Conservation (phyloP, 2,888 invertebrate genomes). For the Diarsia brunnea region DNA sequence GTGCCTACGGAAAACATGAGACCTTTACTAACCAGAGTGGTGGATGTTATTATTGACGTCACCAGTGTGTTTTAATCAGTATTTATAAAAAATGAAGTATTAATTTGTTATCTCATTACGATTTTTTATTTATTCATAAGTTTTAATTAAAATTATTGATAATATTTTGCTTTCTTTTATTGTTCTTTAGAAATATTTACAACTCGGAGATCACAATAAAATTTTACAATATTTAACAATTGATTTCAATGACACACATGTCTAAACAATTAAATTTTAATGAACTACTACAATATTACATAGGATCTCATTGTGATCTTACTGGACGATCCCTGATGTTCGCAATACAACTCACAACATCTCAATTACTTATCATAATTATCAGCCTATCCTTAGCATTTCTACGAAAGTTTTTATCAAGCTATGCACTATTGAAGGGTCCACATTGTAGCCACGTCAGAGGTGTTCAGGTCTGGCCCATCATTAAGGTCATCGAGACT, state of each 20-base stretch:
- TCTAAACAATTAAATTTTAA: slow-evolving; percentile 8
- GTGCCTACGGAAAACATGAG: slow-evolving; percentile 81
- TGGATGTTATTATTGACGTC: slow-evolving; percentile 82
- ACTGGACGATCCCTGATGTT: background rate
- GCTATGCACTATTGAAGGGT: slow-evolving; percentile 69
- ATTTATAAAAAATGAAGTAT: slow-evolving; percentile 43
- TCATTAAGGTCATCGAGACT: slow-evolving; percentile 84
- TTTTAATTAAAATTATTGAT: slow-evolving; percentile 54
- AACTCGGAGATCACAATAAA: background rate
- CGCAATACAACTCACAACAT: background rate
- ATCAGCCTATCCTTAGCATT: background rate
- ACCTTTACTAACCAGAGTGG: slow-evolving; percentile 84
- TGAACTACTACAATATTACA: background rate
- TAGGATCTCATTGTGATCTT: background rate
- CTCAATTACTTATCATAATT: no score
- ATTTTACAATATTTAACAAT: background rate
- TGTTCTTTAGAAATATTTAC: background rate
- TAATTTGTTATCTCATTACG: slow-evolving; percentile 49
- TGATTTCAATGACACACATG: background rate
- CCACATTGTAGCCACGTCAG: slow-evolving; percentile 84
- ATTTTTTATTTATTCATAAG: slow-evolving; percentile 59
- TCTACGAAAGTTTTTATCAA: background rate
- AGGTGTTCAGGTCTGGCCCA: slow-evolving; percentile 79
- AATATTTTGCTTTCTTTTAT: slow-evolving; percentile 18
- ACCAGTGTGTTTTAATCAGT: slow-evolving; percentile 71